Evolutionary conservation across 2,113 vertebrate species (phyloP).

Genomic region (human (Homo sapiens)): DNA sequence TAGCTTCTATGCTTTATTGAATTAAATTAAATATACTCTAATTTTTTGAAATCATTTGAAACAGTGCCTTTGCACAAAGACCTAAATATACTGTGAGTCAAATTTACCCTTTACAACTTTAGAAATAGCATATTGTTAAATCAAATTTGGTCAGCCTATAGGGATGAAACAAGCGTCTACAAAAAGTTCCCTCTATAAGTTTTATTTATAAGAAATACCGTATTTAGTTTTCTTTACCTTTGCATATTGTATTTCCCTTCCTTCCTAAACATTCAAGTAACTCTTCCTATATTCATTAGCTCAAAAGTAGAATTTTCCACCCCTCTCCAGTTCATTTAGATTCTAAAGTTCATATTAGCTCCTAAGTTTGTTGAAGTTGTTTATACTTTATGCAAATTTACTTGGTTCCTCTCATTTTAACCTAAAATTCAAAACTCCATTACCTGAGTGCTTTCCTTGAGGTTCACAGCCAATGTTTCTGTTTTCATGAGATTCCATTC

Average conservation of each 20-base stretch:
- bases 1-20: background rate
- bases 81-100: background rate
- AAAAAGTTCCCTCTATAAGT: background rate
- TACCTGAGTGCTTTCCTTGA: background rate
- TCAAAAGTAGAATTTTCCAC: background rate
- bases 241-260: background rate
- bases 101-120: background rate
- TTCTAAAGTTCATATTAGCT: too few relatives aligned
- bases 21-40: background rate
- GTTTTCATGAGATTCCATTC: background rate
- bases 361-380: background rate
- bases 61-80: background rate
- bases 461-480: background rate
- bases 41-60: background rate
- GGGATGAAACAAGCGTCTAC: background rate
- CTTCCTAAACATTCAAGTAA: background rate
- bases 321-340: background rate
- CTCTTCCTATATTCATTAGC: background rate
- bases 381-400: background rate
- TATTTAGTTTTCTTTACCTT: background rate
- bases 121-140: background rate
- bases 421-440: background rate
- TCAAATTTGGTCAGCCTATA: background rate
- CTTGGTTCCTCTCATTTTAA: constrained; percentile 2
- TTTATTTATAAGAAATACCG: background rate